Evolutionary conservation across 2,888 invertebrate genomes (phyloP), one percentile per base, ranked within the genome.

Genomic region (Orthonychiurus folsomi): DNA sequence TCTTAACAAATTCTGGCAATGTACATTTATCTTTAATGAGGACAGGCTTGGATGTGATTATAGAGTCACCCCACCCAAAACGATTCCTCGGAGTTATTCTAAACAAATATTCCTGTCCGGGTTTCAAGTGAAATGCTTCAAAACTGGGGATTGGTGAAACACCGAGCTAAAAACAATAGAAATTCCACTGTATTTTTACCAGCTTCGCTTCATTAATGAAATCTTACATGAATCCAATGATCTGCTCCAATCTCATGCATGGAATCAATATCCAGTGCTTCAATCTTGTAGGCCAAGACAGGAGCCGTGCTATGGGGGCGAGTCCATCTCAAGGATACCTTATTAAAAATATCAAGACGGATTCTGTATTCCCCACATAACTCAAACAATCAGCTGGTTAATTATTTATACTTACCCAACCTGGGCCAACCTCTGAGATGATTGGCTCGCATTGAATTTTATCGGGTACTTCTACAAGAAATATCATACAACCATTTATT

Each of bases 21-120:
- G 85, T 84, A 3, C 84, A 83, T 21, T 82, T 81, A 27, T 84
- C 80, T 1, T 86, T 86, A 1, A 91, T 81, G 0, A 81, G 80
- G 25, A 87, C 77, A 0, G 88, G 81, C 1, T 15, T 48, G 21
- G 78, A 78, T 2, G 86, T 86, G 74, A 85, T 85, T 0, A 85
- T 83, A 0, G 89, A 81, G 72, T 89, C 87, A 15, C 93, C 92
- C 86, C 89, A 90, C 37, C 93, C 94, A 75, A 89, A 90, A 72
- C 91, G 84, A 79, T 93, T 93, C 63, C 89, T 82, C 1, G 93
- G 90, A 0, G 90, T 89, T 12, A 93, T 84, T 62, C 92, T 83
- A 78, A 93, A 93, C 76, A 89, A 86, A 76, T 93, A 93, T 74
- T 88, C 86, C 50, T 84, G 82, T 53, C 86, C 87, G 48, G 87